A percentile compares a stretch with the other conserved stretches of the same genome.
phyloP scores from a whole-genome alignment of 2,888 invertebrate genomes.

The Lepetodrilus schrolli region DNA sequence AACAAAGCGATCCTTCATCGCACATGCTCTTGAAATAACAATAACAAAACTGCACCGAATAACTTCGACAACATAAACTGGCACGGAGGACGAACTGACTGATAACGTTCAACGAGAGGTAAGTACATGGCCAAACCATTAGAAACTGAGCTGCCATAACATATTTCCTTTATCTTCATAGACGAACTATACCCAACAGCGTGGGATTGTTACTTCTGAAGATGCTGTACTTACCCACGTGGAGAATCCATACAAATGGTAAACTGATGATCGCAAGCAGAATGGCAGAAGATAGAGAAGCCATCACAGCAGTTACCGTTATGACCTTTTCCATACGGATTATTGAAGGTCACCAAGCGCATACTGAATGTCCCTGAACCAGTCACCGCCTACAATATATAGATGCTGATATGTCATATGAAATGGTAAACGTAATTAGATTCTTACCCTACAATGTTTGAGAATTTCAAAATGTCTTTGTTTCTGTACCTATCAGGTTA shows the following conservation, averaged over 20 bases:
- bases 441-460: too few relatives aligned
- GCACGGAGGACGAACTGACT: neutral
- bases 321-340: constrained; percentile 57
- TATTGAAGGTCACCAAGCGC: constrained; percentile 51
- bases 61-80: neutral
- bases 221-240: constrained; percentile 45
- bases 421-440: neutral
- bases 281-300: constrained; percentile 52
- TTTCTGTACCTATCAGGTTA: neutral
- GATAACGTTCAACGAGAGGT: neutral
- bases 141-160: too few relatives aligned
- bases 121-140: too few relatives aligned
- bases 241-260: constrained; percentile 55
- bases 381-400: neutral
- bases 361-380: constrained; percentile 40
- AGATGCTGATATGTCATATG: too few relatives aligned
- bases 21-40: too few relatives aligned
- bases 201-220: neutral
- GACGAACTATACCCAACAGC: too few relatives aligned
- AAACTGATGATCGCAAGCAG: constrained; percentile 64
- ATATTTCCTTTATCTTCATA: too few relatives aligned
- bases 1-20: too few relatives aligned
- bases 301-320: constrained; percentile 70
- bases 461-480: neutral
- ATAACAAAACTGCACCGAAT: too few relatives aligned